phyloP scores from a whole-genome alignment of 1,140 invertebrate genomes.

The Maniola jurtina region DNA sequence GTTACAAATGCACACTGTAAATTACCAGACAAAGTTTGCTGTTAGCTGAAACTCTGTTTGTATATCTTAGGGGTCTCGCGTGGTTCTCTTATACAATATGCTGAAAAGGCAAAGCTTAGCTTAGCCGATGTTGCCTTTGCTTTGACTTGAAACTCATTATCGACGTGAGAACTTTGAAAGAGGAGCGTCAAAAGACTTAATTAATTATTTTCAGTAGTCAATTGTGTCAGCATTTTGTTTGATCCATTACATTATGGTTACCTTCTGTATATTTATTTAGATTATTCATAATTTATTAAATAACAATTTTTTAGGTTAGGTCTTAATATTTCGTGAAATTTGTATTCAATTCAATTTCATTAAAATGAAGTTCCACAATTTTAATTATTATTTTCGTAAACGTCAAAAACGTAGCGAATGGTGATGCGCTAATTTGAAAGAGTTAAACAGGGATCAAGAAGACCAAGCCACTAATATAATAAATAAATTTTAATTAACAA shows the following conservation, averaged over 20 bases:
- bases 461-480: background rate
- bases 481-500: slow-evolving; percentile 1
- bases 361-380: background rate
- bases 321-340: too few relatives aligned
- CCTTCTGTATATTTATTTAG: too few relatives aligned
- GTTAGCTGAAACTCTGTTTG: slow-evolving; percentile 26
- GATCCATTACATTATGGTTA: too few relatives aligned
- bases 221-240: too few relatives aligned
- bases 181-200: background rate
- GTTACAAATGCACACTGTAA: slow-evolving; percentile 53
- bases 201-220: too few relatives aligned
- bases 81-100: background rate
- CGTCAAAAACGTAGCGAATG: background rate
- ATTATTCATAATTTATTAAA: too few relatives aligned
- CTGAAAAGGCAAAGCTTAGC: background rate
- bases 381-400: background rate
- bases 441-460: background rate
- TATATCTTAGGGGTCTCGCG: background rate
- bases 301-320: too few relatives aligned
- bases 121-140: background rate
- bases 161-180: background rate
- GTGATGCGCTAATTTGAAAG: background rate
- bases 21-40: slow-evolving; percentile 51
- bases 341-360: too few relatives aligned
- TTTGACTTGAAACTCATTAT: background rate